Evolutionary conservation across 2,888 invertebrate species (phyloP).

Genomic region (Anorthoa munda): DNA sequence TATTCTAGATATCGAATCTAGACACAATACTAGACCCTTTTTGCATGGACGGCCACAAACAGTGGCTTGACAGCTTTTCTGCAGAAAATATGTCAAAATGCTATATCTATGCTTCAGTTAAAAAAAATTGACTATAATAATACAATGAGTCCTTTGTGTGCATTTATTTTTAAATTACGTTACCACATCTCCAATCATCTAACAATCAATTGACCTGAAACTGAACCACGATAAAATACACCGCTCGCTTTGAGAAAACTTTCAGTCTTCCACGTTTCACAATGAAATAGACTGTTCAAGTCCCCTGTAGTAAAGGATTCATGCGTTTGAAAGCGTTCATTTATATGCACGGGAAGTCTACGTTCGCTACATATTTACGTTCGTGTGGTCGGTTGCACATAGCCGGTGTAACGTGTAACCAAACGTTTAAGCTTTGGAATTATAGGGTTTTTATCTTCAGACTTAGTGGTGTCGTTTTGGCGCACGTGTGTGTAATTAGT

Average conservation of each 20-base stretch:
- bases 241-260: constrained; percentile 8
- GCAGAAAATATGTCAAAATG: too few species aligned
- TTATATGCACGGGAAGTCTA: constrained; percentile 66
- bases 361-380: constrained; percentile 57
- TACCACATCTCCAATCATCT: not conserved
- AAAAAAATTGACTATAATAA: too few species aligned
- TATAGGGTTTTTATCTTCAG: constrained; percentile 34
- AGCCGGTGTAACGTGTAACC: constrained; percentile 16
- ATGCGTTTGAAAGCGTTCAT: constrained; percentile 69
- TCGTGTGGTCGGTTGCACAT: constrained; percentile 40
- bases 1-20: too few species aligned
- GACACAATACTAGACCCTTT: too few species aligned
- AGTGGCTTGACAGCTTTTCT: too few species aligned
- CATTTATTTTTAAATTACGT: not conserved
- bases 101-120: too few species aligned
- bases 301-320: constrained; percentile 62
- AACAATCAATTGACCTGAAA: not conserved
- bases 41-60: too few species aligned
- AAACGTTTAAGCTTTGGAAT: constrained; percentile 31
- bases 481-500: constrained; percentile 13
- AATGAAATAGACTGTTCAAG: constrained; percentile 44
- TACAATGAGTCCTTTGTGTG: too few species aligned
- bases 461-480: constrained; percentile 19
- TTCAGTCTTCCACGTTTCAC: constrained; percentile 35
- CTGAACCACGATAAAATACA: not conserved